Evolutionary conservation across 2,888 invertebrate genomes (phyloP).

Genomic region (Zelleria hepariella): DNA sequence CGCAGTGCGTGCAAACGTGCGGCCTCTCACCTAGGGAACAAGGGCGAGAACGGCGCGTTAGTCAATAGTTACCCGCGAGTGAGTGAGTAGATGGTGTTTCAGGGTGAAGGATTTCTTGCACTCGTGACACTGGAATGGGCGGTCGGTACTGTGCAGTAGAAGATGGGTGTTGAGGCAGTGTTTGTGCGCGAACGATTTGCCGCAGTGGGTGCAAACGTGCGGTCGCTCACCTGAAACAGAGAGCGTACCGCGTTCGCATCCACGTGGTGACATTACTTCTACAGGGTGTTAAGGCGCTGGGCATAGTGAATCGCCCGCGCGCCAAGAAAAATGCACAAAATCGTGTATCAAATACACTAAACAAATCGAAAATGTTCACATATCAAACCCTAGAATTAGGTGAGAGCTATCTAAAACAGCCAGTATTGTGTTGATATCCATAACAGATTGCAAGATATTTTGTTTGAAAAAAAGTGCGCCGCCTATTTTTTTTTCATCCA

Average conservation of each 20-base stretch:
- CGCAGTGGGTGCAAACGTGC: constrained; percentile 77
- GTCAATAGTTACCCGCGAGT: constrained; percentile 67
- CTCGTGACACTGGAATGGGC: constrained; percentile 79
- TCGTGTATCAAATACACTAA: too few species aligned
- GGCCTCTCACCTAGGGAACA: constrained; percentile 75
- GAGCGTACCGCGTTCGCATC: background rate
- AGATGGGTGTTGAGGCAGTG: constrained; percentile 82
- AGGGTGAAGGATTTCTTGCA: constrained; percentile 82
- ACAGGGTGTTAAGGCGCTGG: too few species aligned
- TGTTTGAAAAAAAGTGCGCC: too few species aligned
- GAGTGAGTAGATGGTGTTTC: constrained; percentile 79
- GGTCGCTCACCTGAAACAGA: constrained; percentile 69
- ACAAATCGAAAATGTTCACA: too few species aligned
- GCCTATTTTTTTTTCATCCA: too few species aligned
- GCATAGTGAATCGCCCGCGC: too few species aligned
- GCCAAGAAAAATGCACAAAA: too few species aligned
- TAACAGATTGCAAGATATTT: too few species aligned
- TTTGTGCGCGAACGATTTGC: constrained; percentile 79
- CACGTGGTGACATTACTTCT: background rate
- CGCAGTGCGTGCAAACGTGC: constrained; percentile 83
- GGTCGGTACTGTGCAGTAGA: constrained; percentile 76
- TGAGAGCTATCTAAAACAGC: too few species aligned
- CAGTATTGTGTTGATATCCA: too few species aligned
- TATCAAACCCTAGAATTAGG: too few species aligned
- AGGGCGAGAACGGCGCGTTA: background rate